Conservation (phyloP, 2,113 vertebrate genomes). For the Scophthalmus maximus region DNA sequence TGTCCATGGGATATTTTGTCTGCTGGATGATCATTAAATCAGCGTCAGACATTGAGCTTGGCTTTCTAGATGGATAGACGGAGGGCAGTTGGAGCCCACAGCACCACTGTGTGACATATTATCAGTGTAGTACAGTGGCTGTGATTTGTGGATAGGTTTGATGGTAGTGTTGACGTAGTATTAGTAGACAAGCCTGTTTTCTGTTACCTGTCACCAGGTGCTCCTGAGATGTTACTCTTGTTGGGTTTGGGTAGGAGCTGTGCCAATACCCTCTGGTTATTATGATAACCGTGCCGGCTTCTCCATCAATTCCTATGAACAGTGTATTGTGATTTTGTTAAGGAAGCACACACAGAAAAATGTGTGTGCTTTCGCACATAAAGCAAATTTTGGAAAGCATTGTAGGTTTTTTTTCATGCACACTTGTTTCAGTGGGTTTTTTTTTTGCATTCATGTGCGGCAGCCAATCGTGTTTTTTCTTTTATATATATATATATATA, state of each 20-base stretch:
- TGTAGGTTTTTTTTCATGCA: conserved; percentile 24
- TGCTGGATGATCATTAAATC: conserved; percentile 49
- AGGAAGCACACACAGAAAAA: conserved; percentile 12
- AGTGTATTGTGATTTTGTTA: not conserved
- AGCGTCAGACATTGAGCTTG: conserved; percentile 32
- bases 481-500: too few species aligned
- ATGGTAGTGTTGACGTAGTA: conserved; percentile 43
- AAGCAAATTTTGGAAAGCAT: not conserved
- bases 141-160: conserved; percentile 44
- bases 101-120: conserved; percentile 57
- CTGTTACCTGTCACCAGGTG: conserved; percentile 38
- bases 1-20: conserved; percentile 62
- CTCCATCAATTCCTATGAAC: conserved; percentile 16
- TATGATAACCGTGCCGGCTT: not conserved
- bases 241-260: conserved; percentile 32
- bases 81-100: conserved; percentile 29
- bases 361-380: not conserved
- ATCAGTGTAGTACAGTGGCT: conserved; percentile 27
- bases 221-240: conserved; percentile 24
- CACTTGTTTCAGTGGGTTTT: conserved; percentile 32
- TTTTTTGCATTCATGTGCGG: not conserved
- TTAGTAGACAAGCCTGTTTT: conserved; percentile 53
- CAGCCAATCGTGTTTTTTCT: too few species aligned
- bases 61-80: conserved; percentile 32
- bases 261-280: conserved; percentile 5